Base-by-base conservation (phyloP, 1,140 invertebrate species). In the Drosophila sturtevanti region DNA sequence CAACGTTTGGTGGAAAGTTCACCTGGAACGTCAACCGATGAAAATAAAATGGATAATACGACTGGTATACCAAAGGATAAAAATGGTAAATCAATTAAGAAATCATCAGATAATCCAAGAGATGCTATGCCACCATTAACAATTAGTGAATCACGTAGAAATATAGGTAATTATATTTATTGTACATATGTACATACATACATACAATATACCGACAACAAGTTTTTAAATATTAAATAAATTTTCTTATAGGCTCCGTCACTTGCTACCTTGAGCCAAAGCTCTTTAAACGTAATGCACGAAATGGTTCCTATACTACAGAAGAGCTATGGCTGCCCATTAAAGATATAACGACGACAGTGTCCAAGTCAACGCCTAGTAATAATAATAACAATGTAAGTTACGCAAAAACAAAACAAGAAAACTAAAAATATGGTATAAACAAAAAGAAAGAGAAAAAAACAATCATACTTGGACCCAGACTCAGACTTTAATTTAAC, bases 271-370 rank as follows among this genome's bases (percentile, higher is more conserved):
- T 96, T 58, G 95, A 96, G 72, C 92, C 93, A 3, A 95, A 95
- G 75, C 93, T 95, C 61, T 96, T 96, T 68, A 94, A 93, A 16
- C 94, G 93, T 48, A 95, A 95, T 90, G 91, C 94, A 48, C 92
- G 93, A 48, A 94, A 94, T 77, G 93, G 93, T 37, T 92, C 94
- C 44, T 94, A 94, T 55, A 93, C 94, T 3, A 96, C 95, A n/a
- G 95, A 95, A 9, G 95, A 96, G 86, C 93, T 96, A 78, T 96
- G 95, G 95, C 93, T 95, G 79, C 94, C 94, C 14, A 93, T 96
- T 44, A 95, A 95, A 92, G 94, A 95, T 44, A 95, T 96, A 41
- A 93, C 94, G 2, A 90, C 89, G n/a, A 91, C 89, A 12, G 89
- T 91, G 38, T 58, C 70, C 21, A 87, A 86, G 63, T 59, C 72